Conservation (phyloP, 2,888 invertebrate species). For the Hydraecia micacea region DNA sequence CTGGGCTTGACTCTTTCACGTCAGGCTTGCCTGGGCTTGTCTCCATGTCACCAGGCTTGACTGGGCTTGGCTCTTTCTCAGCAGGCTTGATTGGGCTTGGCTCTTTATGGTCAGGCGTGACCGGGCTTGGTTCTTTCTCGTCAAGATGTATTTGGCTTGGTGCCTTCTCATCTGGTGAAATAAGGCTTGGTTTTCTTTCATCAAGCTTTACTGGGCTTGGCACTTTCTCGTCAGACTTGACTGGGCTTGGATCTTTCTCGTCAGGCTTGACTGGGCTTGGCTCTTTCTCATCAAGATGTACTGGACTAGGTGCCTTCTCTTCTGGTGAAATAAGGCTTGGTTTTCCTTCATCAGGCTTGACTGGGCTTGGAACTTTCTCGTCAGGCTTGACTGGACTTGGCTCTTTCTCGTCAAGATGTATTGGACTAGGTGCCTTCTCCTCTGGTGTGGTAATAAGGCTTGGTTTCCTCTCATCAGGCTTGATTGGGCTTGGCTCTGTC, state of each 20-base stretch:
- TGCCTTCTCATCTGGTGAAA: rapidly evolving
- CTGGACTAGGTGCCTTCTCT: background rate
- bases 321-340: background rate
- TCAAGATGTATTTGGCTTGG: background rate
- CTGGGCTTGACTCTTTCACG: background rate
- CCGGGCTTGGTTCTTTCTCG: background rate
- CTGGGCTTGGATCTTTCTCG: background rate
- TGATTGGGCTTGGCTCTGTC: background rate
- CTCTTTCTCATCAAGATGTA: background rate
- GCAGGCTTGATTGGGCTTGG: background rate
- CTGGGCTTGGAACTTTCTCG: background rate
- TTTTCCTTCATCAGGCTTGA: background rate
- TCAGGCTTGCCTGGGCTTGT: background rate
- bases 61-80: background rate
- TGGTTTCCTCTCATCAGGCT: background rate
- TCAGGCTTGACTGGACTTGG: background rate
- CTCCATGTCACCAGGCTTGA: background rate
- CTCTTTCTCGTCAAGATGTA: background rate
- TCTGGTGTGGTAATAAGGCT: background rate
- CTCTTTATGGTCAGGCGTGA: background rate
- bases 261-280: background rate
- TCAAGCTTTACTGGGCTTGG: background rate
- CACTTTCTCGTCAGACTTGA: background rate
- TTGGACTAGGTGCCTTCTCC: background rate
- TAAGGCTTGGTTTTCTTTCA: background rate